Conservation (phyloP, 2,113 vertebrate genomes). For the Elanoides forficatus region DNA sequence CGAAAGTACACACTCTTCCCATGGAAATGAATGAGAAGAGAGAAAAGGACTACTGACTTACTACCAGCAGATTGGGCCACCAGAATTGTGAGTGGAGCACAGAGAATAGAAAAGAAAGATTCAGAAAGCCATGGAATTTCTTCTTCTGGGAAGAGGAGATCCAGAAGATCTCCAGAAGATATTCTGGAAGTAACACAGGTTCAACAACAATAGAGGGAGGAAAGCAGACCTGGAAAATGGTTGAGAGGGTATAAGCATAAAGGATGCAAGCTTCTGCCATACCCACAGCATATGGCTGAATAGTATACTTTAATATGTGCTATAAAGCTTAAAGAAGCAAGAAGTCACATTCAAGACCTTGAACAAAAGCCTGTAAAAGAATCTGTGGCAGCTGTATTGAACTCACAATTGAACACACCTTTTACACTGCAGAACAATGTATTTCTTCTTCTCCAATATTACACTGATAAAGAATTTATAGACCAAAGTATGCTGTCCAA, state of each 20-base stretch:
- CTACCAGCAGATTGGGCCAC: not conserved
- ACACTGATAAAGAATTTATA: not conserved
- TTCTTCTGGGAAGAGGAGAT: not conserved
- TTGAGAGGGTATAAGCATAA: not conserved
- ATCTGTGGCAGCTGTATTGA: not conserved
- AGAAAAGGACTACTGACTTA: not conserved
- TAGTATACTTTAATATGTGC: not conserved
- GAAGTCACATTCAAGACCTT: not conserved
- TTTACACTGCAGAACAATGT: not conserved
- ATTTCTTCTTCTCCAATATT: not conserved
- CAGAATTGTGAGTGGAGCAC: not conserved
- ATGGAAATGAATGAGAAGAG: not conserved
- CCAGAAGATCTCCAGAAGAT: not conserved
- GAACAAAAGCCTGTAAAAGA: not conserved
- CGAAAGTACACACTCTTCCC: not conserved
- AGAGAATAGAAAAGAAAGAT: not conserved
- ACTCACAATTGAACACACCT: not conserved
- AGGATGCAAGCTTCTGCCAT: not conserved
- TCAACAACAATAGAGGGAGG: not conserved
- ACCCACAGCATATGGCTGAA: not conserved
- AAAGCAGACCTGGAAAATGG: not conserved
- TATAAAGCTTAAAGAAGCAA: not conserved
- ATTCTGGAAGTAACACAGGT: not conserved
- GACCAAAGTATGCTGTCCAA: not conserved
- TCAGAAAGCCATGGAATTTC: not conserved